A percentile compares a stretch with the other conserved stretches of the same genome.
These are phyloP conservation scores for Actenoides lindsayi DNA, from an alignment of 2,113 vertebrate species.

Conservation along the genomic window DNA sequence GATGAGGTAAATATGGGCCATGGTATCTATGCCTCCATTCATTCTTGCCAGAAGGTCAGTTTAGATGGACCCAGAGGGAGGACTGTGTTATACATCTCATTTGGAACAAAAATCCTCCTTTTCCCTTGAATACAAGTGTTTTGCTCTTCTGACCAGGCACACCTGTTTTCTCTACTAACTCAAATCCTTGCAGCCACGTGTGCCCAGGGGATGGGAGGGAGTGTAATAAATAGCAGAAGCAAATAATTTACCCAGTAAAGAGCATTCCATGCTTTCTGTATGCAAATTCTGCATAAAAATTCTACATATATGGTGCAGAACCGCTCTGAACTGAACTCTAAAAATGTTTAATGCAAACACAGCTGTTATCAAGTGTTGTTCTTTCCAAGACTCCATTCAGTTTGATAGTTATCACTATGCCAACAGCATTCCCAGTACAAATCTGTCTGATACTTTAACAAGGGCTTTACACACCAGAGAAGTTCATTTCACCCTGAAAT, in stretches of 20 bases:
- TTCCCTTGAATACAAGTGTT: slow-evolving; percentile 50
- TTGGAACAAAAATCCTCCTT: slow-evolving; percentile 35
- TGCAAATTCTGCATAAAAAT: slow-evolving; percentile 76
- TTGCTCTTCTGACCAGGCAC: slow-evolving; percentile 65
- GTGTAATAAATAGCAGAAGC: slow-evolving; percentile 76
- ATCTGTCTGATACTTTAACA: slow-evolving; percentile 6
- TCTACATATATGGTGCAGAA: slow-evolving; percentile 63
- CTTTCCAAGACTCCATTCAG: slow-evolving; percentile 72
- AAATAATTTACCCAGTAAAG: slow-evolving; percentile 66
- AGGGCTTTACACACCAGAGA: not conserved
- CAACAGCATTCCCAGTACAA: slow-evolving; percentile 41
- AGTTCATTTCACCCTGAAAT: not conserved
- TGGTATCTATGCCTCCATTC: slow-evolving; percentile 35
- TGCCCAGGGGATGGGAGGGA: slow-evolving; percentile 61
- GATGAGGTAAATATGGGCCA: not conserved
- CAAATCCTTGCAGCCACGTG: slow-evolving; percentile 59
- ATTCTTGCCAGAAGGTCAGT: slow-evolving; percentile 37
- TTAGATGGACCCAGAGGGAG: slow-evolving; percentile 25
- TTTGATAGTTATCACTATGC: slow-evolving; percentile 68
- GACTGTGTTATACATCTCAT: slow-evolving; percentile 38
- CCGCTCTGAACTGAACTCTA: slow-evolving; percentile 71
- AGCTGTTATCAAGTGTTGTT: slow-evolving; percentile 73
- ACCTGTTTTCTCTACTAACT: slow-evolving; percentile 80
- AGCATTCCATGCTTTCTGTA: slow-evolving; percentile 72
- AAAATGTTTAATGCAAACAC: slow-evolving; percentile 73